Base-by-base conservation (phyloP, 2,888 invertebrate genomes). In the Eupithecia dodoneata region DNA sequence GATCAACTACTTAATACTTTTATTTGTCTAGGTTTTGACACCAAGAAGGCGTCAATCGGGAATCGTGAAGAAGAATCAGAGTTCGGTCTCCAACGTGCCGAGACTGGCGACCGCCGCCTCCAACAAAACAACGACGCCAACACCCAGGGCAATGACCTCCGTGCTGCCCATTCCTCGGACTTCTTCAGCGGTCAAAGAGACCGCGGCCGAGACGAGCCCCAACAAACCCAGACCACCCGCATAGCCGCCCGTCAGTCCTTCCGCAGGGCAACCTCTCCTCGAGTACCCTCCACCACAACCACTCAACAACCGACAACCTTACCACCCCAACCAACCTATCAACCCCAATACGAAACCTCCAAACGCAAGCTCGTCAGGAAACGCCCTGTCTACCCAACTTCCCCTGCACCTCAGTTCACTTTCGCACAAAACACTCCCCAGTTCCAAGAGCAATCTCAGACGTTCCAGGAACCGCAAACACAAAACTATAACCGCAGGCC, bases 91-190 rank as follows among this genome's bases (percentile, higher is more conserved):
- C 97, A 97, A 91, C 95, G 97, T 49, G 97, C 97, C 18, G 97
- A 97, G 92, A 94, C 93, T 92, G 97, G 89, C 92, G 97, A 93
- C 84, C 90, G 92, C 59, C 92, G 95, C n/a, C 84, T 92, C n/a
- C 84, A 90, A 2, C 92, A 93, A 81, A 92, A 78, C 76, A 82
- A 83, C 65, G 85, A 82, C 71, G 55, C 55, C 18, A 91, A 90
- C 88, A 92, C 87, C 80, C 92, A 88, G n/a, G 88, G 88, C 15
- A 96, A 96, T 76, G 97, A 97, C 84, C 96, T 97, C 77, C 96
- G 96, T 83, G 96, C 96, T 67, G 97, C 97, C 44, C 97, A 97
- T 88, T 97, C 97, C 77, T 97, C 97, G 1, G 97, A 97, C 90
- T 97, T 97, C 93, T 97, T 97, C 91, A 97, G 97, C 77, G 94